phyloP scores from a whole-genome alignment of 2,888 invertebrate species.

The Leptopilina myrica region DNA sequence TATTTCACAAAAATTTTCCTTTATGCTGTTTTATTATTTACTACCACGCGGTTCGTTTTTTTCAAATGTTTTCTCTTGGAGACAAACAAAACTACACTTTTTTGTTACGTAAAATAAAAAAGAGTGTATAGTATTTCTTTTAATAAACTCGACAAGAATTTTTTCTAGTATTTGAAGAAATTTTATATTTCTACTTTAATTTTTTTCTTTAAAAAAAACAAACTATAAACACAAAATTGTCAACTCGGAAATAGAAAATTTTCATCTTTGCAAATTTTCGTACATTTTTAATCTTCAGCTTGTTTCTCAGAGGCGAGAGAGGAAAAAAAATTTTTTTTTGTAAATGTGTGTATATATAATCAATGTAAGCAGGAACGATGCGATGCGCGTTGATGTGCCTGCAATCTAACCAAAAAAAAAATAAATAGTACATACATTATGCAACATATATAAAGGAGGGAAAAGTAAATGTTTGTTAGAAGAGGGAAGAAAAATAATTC shows the following conservation, averaged over 20 bases:
- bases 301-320: not conserved
- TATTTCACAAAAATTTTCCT: no score
- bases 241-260: slow-evolving; percentile 4
- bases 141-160: not conserved
- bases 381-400: not conserved
- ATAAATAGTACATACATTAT: slow-evolving; percentile 10
- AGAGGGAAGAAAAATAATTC: slow-evolving; percentile 3
- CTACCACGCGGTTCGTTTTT: no score
- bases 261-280: not conserved
- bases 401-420: not conserved
- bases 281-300: not conserved
- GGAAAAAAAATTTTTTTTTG: not conserved
- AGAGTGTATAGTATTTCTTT: no score
- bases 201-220: not conserved
- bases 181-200: not conserved
- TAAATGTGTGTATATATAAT: not conserved
- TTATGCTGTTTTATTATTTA: no score
- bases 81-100: no score
- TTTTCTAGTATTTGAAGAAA: not conserved
- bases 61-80: no score
- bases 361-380: not conserved
- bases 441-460: not conserved
- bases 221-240: not conserved
- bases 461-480: slow-evolving; percentile 4
- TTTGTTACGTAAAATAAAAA: not conserved